Evolutionary conservation across 2,797 vertebrate species (phyloP), one percentile per base, ranked within the genome.

Genomic region (Oryzias dopingdopingensis): DNA sequence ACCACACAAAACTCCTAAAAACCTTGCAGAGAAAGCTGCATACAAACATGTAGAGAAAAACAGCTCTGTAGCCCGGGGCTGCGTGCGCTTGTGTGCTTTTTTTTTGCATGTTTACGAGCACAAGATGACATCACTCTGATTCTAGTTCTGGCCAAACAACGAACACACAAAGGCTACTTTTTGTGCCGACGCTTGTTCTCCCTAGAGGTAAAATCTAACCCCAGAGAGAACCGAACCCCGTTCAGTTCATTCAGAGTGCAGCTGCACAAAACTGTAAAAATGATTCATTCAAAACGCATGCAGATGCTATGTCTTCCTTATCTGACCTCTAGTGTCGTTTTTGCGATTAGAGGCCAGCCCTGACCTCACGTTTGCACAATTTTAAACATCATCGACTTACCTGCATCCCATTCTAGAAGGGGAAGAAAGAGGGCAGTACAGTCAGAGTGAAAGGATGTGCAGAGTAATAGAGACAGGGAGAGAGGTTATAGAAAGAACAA

Each of bases 41-140:
- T 67, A 59, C 82, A 81, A 76, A 75, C 65, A 73, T 60, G 64
- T 56, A 52, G 26, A 75, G 79, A 58, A 82, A 23, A 77, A 74
- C 81, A 75, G 81, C 69, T 70, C 59, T 40, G 45, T 53, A 67
- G 75, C 85, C 80, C 49, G 0, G 57, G 80, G 86, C 83, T 77
- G 47, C 43, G 43, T 59, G 69, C 56, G 61, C 49, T 49, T 70
- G 20, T 56, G 52, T 2, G 13, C 41, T 41, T 62, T 40, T 40
- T 49, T 32, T 14, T 13, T 49, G 57, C 65, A 23, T 62, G 62
- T 42, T 62, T 56, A 37, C 10, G 56, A 48, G 56, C 51, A 37
- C 49, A 16, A 41, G 54, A 79, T 80, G 80, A 78, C 72, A 79
- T 86, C 81, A 84, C 72, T 65, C 64, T 55, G 58, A 62, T 55